Base-by-base conservation (phyloP, 2,888 invertebrate species). In the Saturnia japonica region DNA sequence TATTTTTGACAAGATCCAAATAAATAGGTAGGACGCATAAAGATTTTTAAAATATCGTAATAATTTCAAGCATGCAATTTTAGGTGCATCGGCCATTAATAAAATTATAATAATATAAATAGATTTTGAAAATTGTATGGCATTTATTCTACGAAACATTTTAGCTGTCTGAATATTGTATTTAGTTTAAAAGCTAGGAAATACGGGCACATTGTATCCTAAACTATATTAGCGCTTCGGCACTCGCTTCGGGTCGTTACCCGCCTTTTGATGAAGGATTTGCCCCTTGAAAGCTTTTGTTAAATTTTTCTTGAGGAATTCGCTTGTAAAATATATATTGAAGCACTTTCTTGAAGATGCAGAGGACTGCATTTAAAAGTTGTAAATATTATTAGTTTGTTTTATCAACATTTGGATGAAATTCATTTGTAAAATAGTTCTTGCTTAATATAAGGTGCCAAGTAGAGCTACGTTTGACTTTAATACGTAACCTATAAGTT, bases 201-300 rank as follows among this genome's bases (percentile, higher is more conserved):
- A 82, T 80, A 79, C 74, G 71, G 76, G 80, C 79, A 82, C 84
- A 82, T 81, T 85, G 87, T 87, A 87, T 83, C 78, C 78, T 80
- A 90, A 90, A 91, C 88, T 87, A 84, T 86, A 89, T 90, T 89
- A 91, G 85, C 84, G 83, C 85, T 84, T 82, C 84, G 80, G 81
- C 84, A 81, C 85, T 82, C 84, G 82, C 84, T 82, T 79, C 85
- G 86, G 85, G 82, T 91, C 87, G 88, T 87, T 89, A 88, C 85
- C 84, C 82, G 80, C 80, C 85, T 82, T 90, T 90, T 91, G 90
- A 91, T 89, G 90, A 91, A 89, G 85, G 87, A 91, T 91, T 90
- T 89, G 84, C 88, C 88, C 82, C 87, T 87, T 90, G 88, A 90
- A 88, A 91, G 90, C 90, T 90, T 89, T 87, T 88, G 86, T 89